Percentiles rank a stretch among this genome's conserved stretches.
Evolutionary conservation across 2,888 invertebrate species (phyloP).

Genomic region (Pollenia griseotomentosa): DNA sequence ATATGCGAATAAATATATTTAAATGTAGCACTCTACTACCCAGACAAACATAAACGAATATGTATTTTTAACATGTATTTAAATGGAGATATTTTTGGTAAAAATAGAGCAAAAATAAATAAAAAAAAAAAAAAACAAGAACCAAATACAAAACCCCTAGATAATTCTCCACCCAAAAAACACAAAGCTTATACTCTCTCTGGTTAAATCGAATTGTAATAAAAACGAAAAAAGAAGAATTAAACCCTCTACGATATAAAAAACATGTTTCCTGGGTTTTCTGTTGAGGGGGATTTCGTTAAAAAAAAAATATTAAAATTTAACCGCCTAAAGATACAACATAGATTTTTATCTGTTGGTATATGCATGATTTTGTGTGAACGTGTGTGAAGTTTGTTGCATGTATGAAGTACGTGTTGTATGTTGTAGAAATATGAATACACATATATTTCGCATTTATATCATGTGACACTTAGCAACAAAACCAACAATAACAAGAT

Average conservation of each 20-base stretch:
- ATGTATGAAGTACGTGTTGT: constrained; percentile 24
- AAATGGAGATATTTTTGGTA: constrained; percentile 38
- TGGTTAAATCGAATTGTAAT: constrained; percentile 48
- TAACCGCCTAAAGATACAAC: constrained; percentile 53
- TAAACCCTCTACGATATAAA: constrained; percentile 38
- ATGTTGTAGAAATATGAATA: constrained; percentile 43
- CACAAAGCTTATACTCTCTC: constrained; percentile 25
- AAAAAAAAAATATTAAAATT: not conserved
- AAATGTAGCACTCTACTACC: constrained; percentile 5
- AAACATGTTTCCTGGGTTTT: constrained; percentile 44
- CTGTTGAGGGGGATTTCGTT: not conserved
- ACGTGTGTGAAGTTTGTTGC: constrained; percentile 24
- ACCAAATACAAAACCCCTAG: constrained; percentile 49
- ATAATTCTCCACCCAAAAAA: constrained; percentile 53
- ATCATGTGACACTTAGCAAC: constrained; percentile 61
- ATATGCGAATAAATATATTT: not conserved
- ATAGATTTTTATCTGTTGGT: constrained; percentile 41
- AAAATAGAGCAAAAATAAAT: constrained; percentile 30
- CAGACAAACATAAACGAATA: constrained; percentile 9
- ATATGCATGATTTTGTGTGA: constrained; percentile 24
- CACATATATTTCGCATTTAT: constrained; percentile 49
- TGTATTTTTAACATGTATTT: constrained; percentile 51
- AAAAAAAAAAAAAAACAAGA: not conserved
- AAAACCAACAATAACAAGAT: constrained; percentile 35
- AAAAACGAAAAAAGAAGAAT: not conserved